Base-by-base conservation (phyloP, 1,140 invertebrate genomes). In the Drosophila lacertosa region DNA sequence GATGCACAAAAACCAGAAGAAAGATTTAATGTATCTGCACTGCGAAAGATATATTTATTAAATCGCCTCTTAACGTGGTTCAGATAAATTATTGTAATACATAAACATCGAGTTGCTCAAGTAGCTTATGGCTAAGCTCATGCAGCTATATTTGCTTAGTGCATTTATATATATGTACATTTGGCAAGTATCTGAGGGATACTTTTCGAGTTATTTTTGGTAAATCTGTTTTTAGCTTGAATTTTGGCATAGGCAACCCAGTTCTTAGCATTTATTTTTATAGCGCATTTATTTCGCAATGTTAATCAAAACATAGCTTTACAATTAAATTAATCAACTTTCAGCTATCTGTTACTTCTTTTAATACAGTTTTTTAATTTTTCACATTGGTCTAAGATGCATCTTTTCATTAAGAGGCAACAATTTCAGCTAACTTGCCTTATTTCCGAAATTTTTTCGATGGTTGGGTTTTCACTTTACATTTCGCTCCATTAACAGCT, bases 41-140 rank as follows among this genome's bases (percentile, higher is more conserved):
- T 18, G 37, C 53, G 59, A 37, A 18, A 65, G 55, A 66, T 76
- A 65, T 63, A 60, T 57, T 67, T 58, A 72, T 79, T 64, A 53
- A 69, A 62, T 40, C 69, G 40, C 20, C 51, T 29, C 44, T 65
- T 40, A 24, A 15, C 53, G 67, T 39, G 44, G 42, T 35, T 76
- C 81, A 72, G 55, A 84, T 84, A 86, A 83, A 83, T 80, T 80
- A 44, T 62, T 11, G 13, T 68, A 74, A 76, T 76, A 42, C 35
- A 54, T 54, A 54, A 54, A 57, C n/a, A n/a, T 65, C 40, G 13
- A 13, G 35, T 26, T 45, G 60, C 32, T 29, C 26, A 29, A 54
- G 60, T 44, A 45, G 53, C 50, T 42, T 18, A n/a, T 57, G 33
- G 33, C 33, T 5, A 35, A 13, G 33, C 33, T 13, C 2, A 13